phyloP scores from a whole-genome alignment of 2,113 vertebrate species.

The Nothoprocta pentlandii region DNA sequence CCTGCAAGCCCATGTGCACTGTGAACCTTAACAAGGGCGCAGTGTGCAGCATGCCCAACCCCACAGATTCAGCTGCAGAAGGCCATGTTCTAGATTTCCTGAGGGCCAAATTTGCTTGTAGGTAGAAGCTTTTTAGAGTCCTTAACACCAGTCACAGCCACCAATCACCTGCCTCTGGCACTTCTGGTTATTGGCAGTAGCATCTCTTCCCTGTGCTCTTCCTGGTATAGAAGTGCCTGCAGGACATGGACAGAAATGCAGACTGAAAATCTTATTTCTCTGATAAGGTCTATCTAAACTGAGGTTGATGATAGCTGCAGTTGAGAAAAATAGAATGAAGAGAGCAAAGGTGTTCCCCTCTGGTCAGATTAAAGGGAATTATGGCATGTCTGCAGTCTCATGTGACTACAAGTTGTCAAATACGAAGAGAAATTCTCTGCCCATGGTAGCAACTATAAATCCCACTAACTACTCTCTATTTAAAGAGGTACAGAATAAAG shows the following conservation, averaged over 20 bases:
- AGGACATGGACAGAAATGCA: not conserved
- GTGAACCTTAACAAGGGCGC: not conserved
- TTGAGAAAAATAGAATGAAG: not conserved
- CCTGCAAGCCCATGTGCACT: not conserved
- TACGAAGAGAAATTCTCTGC: not conserved
- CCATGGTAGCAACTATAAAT: constrained; percentile 1
- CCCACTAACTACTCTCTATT: not conserved
- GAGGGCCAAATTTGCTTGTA: not conserved
- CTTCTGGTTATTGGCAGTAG: not conserved
- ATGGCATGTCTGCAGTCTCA: not conserved
- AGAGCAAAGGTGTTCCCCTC: not conserved
- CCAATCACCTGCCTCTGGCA: not conserved
- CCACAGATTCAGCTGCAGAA: not conserved
- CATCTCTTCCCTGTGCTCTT: not conserved
- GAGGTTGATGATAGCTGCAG: not conserved
- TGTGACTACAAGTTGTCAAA: not conserved
- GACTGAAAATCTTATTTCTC: not conserved
- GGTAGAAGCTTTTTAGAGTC: not conserved
- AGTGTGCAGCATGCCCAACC: not conserved
- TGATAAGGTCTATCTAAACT: not conserved
- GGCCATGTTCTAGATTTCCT: not conserved
- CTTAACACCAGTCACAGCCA: not conserved
- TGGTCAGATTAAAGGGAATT: constrained; percentile 26
- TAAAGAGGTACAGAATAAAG: not conserved
- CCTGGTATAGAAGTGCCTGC: not conserved